phyloP scores from a whole-genome alignment of 2,797 vertebrate species.

The Sebastiscus tertius region DNA sequence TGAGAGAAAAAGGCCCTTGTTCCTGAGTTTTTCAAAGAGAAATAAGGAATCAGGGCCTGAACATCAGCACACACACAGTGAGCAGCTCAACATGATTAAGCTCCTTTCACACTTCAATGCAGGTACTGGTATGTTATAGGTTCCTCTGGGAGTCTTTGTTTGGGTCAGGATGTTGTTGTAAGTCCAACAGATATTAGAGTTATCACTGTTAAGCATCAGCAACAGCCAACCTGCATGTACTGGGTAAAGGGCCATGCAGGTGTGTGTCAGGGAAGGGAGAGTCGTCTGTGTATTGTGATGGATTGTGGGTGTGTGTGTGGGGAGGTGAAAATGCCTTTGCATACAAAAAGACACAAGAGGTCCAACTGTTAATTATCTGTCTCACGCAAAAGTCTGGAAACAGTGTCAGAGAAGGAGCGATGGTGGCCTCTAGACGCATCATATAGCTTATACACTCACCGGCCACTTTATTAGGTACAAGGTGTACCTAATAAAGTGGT shows the following conservation, averaged over 20 bases:
- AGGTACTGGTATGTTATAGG: slow-evolving; percentile 64
- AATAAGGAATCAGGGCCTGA: slow-evolving; percentile 19
- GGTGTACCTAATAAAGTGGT: too few relatives aligned
- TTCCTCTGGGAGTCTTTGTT: slow-evolving; percentile 39
- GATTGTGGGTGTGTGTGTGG: not conserved
- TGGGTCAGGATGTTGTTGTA: slow-evolving; percentile 69
- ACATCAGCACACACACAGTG: slow-evolving; percentile 16
- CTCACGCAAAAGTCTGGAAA: not conserved
- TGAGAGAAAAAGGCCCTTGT: slow-evolving; percentile 26
- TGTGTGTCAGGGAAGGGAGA: slow-evolving; percentile 13
- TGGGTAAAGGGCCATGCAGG: slow-evolving; percentile 46
- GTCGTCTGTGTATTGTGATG: not conserved
- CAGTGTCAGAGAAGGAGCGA: not conserved
- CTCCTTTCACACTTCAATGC: slow-evolving; percentile 66
- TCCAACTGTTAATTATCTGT: not conserved
- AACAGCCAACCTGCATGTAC: slow-evolving; percentile 56
- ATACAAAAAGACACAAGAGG: not conserved
- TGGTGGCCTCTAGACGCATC: not conserved
- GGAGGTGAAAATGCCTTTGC: not conserved
- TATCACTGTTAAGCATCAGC: slow-evolving; percentile 66
- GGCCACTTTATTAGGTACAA: too few relatives aligned
- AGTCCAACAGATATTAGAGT: slow-evolving; percentile 50
- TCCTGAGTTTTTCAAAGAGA: slow-evolving; percentile 38
- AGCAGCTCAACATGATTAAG: slow-evolving; percentile 47
- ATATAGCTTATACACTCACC: not conserved